Evolutionary conservation across 1,140 invertebrate genomes (phyloP).

Genomic region (Paramacrobiotus metropolitanus): DNA sequence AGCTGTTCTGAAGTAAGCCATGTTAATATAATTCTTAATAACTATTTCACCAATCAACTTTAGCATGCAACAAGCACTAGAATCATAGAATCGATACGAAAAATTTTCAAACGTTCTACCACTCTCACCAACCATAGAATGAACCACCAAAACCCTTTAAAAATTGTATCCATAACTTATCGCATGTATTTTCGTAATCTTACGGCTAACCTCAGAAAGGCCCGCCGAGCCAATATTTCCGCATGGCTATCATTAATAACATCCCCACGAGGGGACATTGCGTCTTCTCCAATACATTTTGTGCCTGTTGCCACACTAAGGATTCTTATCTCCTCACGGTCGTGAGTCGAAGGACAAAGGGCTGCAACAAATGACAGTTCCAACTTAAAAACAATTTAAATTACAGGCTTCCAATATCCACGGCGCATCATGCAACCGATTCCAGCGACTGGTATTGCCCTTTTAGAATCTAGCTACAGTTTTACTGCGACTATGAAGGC

Average conservation of each 20-base stretch:
- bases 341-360: constrained; percentile 10
- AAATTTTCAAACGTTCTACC: too few species aligned
- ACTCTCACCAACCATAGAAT: too few species aligned
- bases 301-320: constrained; percentile 50
- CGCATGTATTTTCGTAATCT: too few species aligned
- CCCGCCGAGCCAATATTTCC: constrained; percentile 56
- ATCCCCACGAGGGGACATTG: constrained; percentile 31
- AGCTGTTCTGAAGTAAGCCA: neutral
- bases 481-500: too few species aligned
- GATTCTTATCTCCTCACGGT: constrained; percentile 18
- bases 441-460: too few species aligned
- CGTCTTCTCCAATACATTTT: constrained; percentile 56
- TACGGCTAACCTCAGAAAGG: constrained; percentile 50
- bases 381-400: too few species aligned
- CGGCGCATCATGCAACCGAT: too few species aligned
- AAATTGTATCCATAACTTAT: too few species aligned
- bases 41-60: neutral
- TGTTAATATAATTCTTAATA: neutral
- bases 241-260: constrained; percentile 71
- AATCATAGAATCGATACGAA: too few species aligned
- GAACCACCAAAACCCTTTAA: too few species aligned
- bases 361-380: constrained; percentile 15
- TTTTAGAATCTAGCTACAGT: too few species aligned
- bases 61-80: neutral
- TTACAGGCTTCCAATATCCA: neutral